Evolutionary conservation across 2,113 vertebrate genomes (phyloP).

Genomic region (Erythrolamprus reginae): DNA sequence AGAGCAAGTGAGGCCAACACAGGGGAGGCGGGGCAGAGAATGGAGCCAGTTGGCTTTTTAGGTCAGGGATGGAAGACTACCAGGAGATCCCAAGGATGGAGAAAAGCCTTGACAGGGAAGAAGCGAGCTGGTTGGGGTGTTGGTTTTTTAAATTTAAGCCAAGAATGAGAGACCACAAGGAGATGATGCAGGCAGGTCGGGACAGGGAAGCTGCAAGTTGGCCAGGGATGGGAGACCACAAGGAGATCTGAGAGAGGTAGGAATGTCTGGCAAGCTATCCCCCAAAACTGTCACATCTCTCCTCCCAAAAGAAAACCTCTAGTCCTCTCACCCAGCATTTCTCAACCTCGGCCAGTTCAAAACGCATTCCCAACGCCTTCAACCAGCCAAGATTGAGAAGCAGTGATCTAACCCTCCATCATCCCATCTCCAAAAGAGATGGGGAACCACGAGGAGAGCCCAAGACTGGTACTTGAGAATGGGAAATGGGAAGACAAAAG

Average conservation of each 20-base stretch:
- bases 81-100: neutral
- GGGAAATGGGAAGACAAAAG: neutral
- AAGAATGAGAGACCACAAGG: neutral
- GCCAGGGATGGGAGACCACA: neutral
- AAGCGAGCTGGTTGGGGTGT: accelerated
- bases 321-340: neutral
- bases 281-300: too few species aligned
- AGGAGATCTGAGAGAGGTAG: neutral
- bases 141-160: too few species aligned
- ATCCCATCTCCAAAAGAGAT: neutral
- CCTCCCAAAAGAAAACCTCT: too few species aligned
- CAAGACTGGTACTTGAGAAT: too few species aligned
- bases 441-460: neutral
- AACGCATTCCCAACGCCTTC: neutral
- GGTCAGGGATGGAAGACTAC: neutral
- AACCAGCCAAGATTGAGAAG: neutral
- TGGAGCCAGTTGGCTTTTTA: neutral
- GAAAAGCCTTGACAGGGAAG: neutral
- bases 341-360: neutral
- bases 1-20: neutral
- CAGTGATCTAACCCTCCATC: neutral
- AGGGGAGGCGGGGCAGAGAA: neutral
- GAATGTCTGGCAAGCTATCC: neutral
- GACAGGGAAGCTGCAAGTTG: neutral
- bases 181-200: neutral